Percentiles rank a stretch among this genome's conserved stretches.
phyloP scores from a whole-genome alignment of 1,140 invertebrate genomes.

The Delia radicum region DNA sequence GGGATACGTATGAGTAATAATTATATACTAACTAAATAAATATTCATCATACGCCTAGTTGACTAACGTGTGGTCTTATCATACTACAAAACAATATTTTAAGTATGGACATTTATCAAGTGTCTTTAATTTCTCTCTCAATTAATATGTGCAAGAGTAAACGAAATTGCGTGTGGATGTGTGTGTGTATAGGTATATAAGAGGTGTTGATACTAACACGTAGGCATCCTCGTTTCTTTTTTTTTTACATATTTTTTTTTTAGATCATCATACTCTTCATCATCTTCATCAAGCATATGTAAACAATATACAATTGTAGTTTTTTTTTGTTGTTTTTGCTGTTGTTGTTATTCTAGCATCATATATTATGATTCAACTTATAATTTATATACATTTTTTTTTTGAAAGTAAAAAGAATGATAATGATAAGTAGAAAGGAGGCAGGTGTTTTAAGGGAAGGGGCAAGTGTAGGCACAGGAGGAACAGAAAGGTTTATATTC shows the following conservation, averaged over 20 bases:
- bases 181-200: not conserved
- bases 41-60: too few species aligned
- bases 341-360: not conserved
- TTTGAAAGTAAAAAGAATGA: not conserved
- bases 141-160: too few species aligned
- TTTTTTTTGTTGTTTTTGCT: not conserved
- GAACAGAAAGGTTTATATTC: not conserved
- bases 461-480: not conserved
- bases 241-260: not conserved
- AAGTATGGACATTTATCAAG: too few species aligned
- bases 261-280: not conserved
- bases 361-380: constrained; percentile 5
- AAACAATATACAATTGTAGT: not conserved
- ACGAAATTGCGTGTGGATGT: not conserved
- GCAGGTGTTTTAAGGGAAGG: not conserved
- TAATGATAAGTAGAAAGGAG: not conserved
- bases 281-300: constrained; percentile 1
- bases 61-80: too few species aligned
- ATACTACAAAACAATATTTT: too few species aligned
- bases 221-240: not conserved
- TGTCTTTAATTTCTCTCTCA: too few species aligned
- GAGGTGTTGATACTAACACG: not conserved
- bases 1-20: too few species aligned
- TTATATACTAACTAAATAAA: too few species aligned
- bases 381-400: not conserved